Conservation (phyloP, 2,888 invertebrate species). For the Xanthostigma xanthostigma region DNA sequence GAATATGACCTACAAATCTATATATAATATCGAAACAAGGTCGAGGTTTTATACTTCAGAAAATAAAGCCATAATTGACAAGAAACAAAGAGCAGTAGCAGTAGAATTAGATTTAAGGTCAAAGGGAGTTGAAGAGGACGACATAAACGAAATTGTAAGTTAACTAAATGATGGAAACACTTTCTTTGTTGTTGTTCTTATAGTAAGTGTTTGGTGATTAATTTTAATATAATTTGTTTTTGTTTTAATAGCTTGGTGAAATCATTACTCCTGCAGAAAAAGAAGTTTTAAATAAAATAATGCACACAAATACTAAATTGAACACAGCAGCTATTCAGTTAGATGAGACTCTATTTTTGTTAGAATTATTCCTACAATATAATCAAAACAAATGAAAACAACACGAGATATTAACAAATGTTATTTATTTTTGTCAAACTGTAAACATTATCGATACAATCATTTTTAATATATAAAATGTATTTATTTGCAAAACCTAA, state of each 20-base stretch:
- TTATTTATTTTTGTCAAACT: not conserved
- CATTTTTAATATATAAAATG: not conserved
- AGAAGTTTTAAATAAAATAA: constrained; percentile 57
- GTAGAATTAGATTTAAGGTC: constrained; percentile 65
- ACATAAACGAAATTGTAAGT: constrained; percentile 57
- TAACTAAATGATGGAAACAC: not conserved
- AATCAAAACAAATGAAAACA: constrained; percentile 14
- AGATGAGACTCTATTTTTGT: constrained; percentile 67
- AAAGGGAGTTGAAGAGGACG: constrained; percentile 61
- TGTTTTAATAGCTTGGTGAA: constrained; percentile 59
- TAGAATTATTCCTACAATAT: constrained; percentile 60
- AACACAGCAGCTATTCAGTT: constrained; percentile 65
- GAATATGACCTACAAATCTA: constrained; percentile 54
- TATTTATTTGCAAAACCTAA: too few relatives aligned
- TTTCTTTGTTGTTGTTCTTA: constrained; percentile 2
- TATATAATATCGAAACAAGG: constrained; percentile 52
- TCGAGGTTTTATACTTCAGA: constrained; percentile 46
- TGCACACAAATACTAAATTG: constrained; percentile 58
- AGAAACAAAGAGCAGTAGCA: constrained; percentile 71
- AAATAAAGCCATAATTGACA: constrained; percentile 70
- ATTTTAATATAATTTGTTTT: constrained; percentile 9
- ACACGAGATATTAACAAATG: not conserved
- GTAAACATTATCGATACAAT: not conserved
- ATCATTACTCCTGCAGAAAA: constrained; percentile 77
- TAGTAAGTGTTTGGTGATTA: constrained; percentile 2